Evolutionary conservation across 2,797 vertebrate species (phyloP), one percentile per base, ranked within the genome.

Genomic region (Diceros bicornis): DNA sequence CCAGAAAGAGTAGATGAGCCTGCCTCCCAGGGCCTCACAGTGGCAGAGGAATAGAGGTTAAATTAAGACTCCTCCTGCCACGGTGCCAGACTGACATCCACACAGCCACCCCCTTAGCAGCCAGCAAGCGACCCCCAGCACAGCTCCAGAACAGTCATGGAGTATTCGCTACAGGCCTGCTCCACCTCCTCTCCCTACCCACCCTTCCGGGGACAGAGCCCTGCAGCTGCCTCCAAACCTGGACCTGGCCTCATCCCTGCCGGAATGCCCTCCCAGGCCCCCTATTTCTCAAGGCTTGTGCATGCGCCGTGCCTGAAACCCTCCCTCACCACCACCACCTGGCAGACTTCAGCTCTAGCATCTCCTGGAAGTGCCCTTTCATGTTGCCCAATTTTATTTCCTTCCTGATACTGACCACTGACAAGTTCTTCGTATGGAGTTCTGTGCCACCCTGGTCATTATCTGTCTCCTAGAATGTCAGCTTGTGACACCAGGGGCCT

Each of bases 41-140:
- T 71, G 50, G 55, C 14, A 69, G 32, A 23, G 13, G 10, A 96
- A 74, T 7, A 47, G 50, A 69, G 52, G 89, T 93, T 97, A 74
- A 91, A 89, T 66, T 52, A 78, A 57, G 52, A 50, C n/a, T 87
- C 75, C 79, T 87, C 55, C 79, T 85, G 93, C 87, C 62, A 23
- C 37, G 0, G 44, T 64, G 59, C 72, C 21, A 6, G 41, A 84
- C 6, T 84, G 78, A 85, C 34, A 71, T 55, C 77, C 77, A 83
- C 25, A 2, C 34, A 71, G 44, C 11, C 11, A 4, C 57, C 57
- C 62, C 69, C 87, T 61, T 41, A 50, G 55, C 37, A 92, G 81
- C 66, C 75, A 34, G 77, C 2, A 0, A 68, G 52, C 50, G 91
- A 57, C 83, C 72, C 52, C 83, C 2, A 29, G 8, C 44, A 2